Percentiles rank a stretch among this genome's conserved stretches.
These are phyloP conservation scores for Eubucco bourcierii DNA, from an alignment of 2,113 vertebrate species.

Conservation along the genomic window DNA sequence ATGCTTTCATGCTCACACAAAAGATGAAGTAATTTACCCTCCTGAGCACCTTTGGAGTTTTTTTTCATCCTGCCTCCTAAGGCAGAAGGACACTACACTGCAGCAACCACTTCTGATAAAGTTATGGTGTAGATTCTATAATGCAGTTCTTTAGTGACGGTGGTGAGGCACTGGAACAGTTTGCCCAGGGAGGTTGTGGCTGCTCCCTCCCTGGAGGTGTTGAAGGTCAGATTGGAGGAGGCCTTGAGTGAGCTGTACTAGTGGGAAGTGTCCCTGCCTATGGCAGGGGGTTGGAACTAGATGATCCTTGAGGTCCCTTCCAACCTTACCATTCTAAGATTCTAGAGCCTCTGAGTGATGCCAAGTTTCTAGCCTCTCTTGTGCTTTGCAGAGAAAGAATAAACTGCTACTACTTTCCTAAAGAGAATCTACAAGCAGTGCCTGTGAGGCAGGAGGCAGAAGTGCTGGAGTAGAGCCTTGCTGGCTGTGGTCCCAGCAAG, in stretches of 20 bases:
- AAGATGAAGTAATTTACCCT: neutral
- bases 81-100: neutral
- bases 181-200: too few relatives aligned
- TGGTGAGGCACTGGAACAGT: too few relatives aligned
- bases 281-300: too few relatives aligned
- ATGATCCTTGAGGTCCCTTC: too few relatives aligned
- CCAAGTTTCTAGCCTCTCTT: neutral
- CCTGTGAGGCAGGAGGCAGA: neutral
- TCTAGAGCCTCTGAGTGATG: rapidly evolving
- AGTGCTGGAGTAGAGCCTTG: neutral
- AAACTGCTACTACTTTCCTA: neutral
- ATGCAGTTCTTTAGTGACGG: too few relatives aligned
- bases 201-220: too few relatives aligned
- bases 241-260: too few relatives aligned
- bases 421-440: neutral
- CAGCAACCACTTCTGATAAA: neutral
- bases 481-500: neutral
- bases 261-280: too few relatives aligned
- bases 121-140: neutral
- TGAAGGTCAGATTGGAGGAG: too few relatives aligned
- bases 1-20: neutral
- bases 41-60: neutral
- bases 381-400: neutral
- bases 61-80: neutral
- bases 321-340: too few relatives aligned